These are phyloP conservation scores for Bombyx mandarina DNA, from an alignment of 1,140 invertebrate genomes.

Conservation along the genomic window DNA sequence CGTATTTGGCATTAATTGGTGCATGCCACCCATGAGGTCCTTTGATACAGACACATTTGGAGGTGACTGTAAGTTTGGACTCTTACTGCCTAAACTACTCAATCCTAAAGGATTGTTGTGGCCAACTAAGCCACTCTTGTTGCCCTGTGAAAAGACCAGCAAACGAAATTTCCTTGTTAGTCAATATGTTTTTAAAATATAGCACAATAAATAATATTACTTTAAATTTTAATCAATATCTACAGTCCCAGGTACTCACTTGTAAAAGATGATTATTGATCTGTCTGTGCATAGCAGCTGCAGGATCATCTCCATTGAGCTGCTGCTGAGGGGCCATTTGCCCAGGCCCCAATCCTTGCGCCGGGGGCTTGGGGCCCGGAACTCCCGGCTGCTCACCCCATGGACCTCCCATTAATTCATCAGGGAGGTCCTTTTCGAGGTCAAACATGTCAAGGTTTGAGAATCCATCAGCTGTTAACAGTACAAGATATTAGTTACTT, in stretches of 20 bases:
- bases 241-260: conserved; percentile 61
- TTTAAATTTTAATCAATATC: background rate
- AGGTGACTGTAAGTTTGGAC: conserved; percentile 85
- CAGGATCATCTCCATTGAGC: conserved; percentile 77
- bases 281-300: conserved; percentile 73
- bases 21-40: conserved; percentile 66
- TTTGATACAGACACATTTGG: conserved; percentile 77
- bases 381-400: conserved; percentile 79
- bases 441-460: conserved; percentile 87
- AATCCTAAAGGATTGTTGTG: conserved; percentile 78
- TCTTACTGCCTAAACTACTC: conserved; percentile 82
- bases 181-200: conserved; percentile 3
- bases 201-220: too few relatives aligned
- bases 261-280: conserved; percentile 77
- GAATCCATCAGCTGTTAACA: conserved; percentile 75
- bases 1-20: conserved; percentile 72
- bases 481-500: conserved; percentile 4
- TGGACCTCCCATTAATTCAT: conserved; percentile 86
- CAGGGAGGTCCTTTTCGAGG: conserved; percentile 92
- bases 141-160: conserved; percentile 74
- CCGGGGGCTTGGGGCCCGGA: conserved; percentile 77
- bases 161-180: conserved; percentile 51
- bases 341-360: conserved; percentile 80
- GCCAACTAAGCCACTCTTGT: conserved; percentile 79
- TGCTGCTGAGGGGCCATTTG: conserved; percentile 66